Conservation (phyloP, 2,113 vertebrate genomes). For the Nansenia antarctica region DNA sequence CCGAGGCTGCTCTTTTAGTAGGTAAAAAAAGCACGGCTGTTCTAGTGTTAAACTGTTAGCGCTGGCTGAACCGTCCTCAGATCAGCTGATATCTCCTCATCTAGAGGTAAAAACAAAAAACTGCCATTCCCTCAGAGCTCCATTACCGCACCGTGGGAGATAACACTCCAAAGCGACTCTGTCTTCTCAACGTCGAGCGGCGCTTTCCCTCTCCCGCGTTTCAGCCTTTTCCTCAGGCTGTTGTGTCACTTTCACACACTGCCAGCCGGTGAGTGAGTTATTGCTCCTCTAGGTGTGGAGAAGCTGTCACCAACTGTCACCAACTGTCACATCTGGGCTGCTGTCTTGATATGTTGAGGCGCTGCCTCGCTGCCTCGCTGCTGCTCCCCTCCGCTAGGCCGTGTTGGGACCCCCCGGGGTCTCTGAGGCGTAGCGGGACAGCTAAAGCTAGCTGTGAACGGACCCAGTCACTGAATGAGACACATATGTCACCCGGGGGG, state of each 20-base stretch:
- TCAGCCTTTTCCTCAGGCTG: neutral
- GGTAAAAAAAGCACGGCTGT: no score
- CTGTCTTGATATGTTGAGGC: neutral
- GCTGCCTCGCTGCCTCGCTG: neutral
- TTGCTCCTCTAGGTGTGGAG: constrained; percentile 5
- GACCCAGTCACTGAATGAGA: constrained; percentile 13
- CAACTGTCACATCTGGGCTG: no score
- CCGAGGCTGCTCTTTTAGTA: constrained; percentile 17
- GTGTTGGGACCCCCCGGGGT: neutral
- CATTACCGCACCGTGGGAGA: neutral
- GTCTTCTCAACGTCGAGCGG: constrained; percentile 1
- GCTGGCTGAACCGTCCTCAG: neutral
- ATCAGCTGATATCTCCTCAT: neutral
- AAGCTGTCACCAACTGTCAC: constrained; percentile 14
- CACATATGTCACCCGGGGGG: constrained; percentile 18
- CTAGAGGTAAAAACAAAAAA: neutral
- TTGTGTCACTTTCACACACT: neutral
- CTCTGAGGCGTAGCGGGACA: constrained; percentile 1
- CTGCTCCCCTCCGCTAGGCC: neutral
- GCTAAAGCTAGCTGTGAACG: neutral
- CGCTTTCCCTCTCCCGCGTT: constrained; percentile 8
- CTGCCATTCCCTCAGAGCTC: neutral
- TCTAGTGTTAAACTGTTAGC: no score
- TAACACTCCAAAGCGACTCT: neutral
- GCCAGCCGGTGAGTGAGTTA: neutral